These are phyloP conservation scores for Tetraodon nigroviridis DNA, from an alignment of 2,113 vertebrate genomes.

Conservation along the genomic window DNA sequence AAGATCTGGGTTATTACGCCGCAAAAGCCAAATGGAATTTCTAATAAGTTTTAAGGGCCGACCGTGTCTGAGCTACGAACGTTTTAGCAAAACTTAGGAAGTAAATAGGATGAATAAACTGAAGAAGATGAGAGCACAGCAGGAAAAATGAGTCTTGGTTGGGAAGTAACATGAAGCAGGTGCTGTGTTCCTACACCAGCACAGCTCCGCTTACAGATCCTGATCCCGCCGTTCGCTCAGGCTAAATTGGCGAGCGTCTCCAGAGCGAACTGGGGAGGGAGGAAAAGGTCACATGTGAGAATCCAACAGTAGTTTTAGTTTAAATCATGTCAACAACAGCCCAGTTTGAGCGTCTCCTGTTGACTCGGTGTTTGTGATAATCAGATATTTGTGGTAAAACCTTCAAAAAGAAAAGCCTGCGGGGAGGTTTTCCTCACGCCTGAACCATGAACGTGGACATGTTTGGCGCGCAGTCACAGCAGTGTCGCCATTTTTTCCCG, in stretches of 20 bases:
- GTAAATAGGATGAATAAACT: too few species aligned
- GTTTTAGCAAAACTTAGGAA: too few species aligned
- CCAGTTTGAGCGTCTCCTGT: too few species aligned
- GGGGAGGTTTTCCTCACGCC: constrained; percentile 11
- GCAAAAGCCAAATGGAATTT: constrained; percentile 23
- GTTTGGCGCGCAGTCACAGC: constrained; percentile 22
- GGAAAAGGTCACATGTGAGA: too few species aligned
- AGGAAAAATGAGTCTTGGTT: too few species aligned
- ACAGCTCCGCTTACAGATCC: background rate
- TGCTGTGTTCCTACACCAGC: too few species aligned
- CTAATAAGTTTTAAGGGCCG: constrained; percentile 14
- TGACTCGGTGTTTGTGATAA: too few species aligned
- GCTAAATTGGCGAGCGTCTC: background rate
- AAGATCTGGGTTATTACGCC: constrained; percentile 25
- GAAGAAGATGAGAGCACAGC: too few species aligned
- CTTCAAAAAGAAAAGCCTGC: background rate
- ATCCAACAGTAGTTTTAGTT: too few species aligned
- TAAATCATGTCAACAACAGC: too few species aligned
- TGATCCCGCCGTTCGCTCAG: background rate
- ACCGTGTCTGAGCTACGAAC: constrained; percentile 29
- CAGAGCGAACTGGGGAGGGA: too few species aligned
- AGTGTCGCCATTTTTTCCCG: constrained; percentile 28
- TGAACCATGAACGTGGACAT: constrained; percentile 22
- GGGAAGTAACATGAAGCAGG: too few species aligned
- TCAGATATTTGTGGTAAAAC: background rate